A percentile compares a stretch with the other conserved stretches of the same genome.
Conservation (phyloP, 2,113 vertebrate species). For the Notarius lentiginosus region DNA sequence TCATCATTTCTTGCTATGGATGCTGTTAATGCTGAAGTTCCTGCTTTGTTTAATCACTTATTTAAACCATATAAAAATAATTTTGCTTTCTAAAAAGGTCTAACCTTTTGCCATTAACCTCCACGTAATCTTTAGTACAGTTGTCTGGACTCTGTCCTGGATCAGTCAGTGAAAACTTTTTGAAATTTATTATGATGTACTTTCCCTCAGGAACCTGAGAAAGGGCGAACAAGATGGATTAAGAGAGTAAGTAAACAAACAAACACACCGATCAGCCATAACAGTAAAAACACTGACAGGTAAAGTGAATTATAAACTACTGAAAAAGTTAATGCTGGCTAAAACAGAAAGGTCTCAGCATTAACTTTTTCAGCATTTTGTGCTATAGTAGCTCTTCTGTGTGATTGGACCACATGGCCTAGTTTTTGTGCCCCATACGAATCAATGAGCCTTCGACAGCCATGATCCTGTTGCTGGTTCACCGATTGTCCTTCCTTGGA, state of each 20-base stretch:
- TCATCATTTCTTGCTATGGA: not conserved
- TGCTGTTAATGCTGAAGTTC: not conserved
- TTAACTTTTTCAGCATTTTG: too few relatives aligned
- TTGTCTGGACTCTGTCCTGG: constrained; percentile 59
- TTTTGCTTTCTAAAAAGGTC: not conserved
- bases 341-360: too few relatives aligned
- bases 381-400: too few relatives aligned
- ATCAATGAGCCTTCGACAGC: too few relatives aligned
- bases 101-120: constrained; percentile 69
- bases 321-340: too few relatives aligned
- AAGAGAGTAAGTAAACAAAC: not conserved
- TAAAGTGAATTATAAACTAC: too few relatives aligned
- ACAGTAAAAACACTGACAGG: too few relatives aligned
- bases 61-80: not conserved
- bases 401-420: too few relatives aligned
- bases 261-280: too few relatives aligned
- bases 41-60: not conserved
- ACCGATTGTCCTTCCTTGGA: too few relatives aligned
- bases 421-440: too few relatives aligned
- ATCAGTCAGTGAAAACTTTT: constrained; percentile 72
- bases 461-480: too few relatives aligned
- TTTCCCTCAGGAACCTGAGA: constrained; percentile 74
- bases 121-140: constrained; percentile 82
- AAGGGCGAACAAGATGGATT: not conserved
- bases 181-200: constrained; percentile 83